phyloP scores from a whole-genome alignment of 2,888 invertebrate genomes.

The Ariolimax columbianus region DNA sequence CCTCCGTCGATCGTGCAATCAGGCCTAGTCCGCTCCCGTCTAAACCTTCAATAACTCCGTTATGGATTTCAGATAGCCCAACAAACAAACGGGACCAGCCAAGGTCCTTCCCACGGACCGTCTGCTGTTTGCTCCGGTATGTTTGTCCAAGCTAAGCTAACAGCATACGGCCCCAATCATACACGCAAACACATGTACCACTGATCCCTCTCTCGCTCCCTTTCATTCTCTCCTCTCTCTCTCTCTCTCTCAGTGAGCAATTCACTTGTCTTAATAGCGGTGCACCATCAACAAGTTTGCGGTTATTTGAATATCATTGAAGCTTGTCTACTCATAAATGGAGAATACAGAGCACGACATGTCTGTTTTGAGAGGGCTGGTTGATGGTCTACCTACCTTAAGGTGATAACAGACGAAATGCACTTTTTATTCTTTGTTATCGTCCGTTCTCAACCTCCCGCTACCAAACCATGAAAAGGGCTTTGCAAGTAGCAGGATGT shows the following conservation, averaged over 20 bases:
- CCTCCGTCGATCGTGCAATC: neutral
- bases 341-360: no score
- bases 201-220: neutral
- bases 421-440: no score
- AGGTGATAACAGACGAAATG: no score
- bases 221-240: no score
- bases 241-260: neutral
- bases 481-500: no score
- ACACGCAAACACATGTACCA: neutral
- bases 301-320: no score
- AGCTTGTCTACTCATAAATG: no score
- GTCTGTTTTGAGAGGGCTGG: no score
- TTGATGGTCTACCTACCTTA: no score
- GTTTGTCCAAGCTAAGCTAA: neutral
- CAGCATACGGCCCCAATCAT: neutral
- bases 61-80: slow-evolving; percentile 11
- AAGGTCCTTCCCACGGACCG: slow-evolving; percentile 15
- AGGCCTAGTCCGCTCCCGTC: slow-evolving; percentile 6
- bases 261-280: neutral
- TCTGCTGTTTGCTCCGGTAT: slow-evolving; percentile 25
- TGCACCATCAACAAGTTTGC: slow-evolving; percentile 2
- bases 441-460: no score
- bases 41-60: neutral
- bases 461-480: no score
- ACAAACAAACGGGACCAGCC: slow-evolving; percentile 13